Percentiles rank a stretch among this genome's conserved stretches.
These are phyloP conservation scores for Andrena flavipes DNA, from an alignment of 2,888 invertebrate genomes.

Conservation along the genomic window DNA sequence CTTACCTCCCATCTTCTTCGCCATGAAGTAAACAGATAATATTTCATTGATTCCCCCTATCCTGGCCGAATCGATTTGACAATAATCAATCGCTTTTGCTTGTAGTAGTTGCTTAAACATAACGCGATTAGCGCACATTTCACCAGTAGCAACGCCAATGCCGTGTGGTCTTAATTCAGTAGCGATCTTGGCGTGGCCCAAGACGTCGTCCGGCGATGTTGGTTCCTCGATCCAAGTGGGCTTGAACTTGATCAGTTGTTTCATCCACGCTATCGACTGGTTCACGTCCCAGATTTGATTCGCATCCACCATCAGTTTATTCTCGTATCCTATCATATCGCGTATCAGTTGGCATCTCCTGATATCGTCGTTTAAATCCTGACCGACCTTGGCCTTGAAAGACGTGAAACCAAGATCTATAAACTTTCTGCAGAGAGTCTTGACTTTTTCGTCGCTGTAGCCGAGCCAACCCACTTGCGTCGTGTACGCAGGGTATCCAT, in stretches of 20 bases:
- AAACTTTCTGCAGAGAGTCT: constrained; percentile 90
- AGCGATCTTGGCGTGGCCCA: constrained; percentile 94
- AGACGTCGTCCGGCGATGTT: constrained; percentile 95
- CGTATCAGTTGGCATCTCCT: constrained; percentile 90
- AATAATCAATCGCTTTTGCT: constrained; percentile 92
- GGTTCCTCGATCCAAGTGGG: constrained; percentile 97
- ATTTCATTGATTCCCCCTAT: constrained; percentile 96
- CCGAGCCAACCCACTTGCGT: constrained; percentile 96
- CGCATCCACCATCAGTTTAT: constrained; percentile 93
- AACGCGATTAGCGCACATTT: constrained; percentile 96
- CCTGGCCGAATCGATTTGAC: constrained; percentile 96
- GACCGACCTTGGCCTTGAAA: constrained; percentile 97
- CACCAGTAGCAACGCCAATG: constrained; percentile 96
- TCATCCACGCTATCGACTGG: constrained; percentile 95
- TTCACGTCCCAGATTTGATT: constrained; percentile 95
- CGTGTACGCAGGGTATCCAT: constrained; percentile 95
- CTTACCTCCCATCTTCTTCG: constrained; percentile 92
- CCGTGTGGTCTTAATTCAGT: constrained; percentile 90
- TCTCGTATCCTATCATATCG: constrained; percentile 91
- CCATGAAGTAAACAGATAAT: constrained; percentile 95
- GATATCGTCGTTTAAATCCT: constrained; percentile 91
- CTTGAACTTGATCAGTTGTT: constrained; percentile 89
- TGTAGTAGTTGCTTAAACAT: constrained; percentile 97
- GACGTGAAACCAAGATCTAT: constrained; percentile 91
- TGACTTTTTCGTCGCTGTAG: constrained; percentile 91